phyloP scores from a whole-genome alignment of 2,888 invertebrate species.

The Palloptera scutellata region DNA sequence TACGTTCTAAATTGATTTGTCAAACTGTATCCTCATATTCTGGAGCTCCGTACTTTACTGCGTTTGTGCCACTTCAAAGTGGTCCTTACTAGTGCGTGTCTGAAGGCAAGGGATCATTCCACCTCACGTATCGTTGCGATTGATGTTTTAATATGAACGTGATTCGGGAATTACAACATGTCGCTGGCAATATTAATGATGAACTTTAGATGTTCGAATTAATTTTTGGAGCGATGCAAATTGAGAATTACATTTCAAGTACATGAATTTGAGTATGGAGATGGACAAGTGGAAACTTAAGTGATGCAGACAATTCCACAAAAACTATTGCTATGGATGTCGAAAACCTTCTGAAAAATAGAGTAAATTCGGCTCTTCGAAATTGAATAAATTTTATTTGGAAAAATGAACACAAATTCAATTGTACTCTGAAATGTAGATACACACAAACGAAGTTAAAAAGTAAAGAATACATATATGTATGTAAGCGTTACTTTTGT shows the following conservation, averaged over 20 bases:
- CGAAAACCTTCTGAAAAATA: no score
- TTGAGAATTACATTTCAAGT: no score
- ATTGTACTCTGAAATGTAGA: no score
- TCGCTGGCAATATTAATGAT: constrained; percentile 31
- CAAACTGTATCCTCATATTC: constrained; percentile 37
- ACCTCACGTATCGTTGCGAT: constrained; percentile 15
- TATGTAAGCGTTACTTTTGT: no score
- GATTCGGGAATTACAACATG: constrained; percentile 30
- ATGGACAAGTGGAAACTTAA: not conserved
- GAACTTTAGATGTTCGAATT: constrained; percentile 17
- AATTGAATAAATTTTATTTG: no score
- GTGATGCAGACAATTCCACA: not conserved
- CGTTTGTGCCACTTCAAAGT: not conserved
- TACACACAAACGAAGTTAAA: no score
- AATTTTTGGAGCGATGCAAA: constrained; percentile 1
- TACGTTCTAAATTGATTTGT: constrained; percentile 59
- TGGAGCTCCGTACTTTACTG: no score
- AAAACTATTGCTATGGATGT: not conserved
- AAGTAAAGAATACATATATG: no score
- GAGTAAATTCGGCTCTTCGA: no score
- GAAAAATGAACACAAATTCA: not conserved
- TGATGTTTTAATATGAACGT: constrained; percentile 28
- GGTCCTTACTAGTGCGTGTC: not conserved
- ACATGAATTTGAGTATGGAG: not conserved
- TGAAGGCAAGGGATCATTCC: not conserved